phyloP scores from a whole-genome alignment of 2,888 invertebrate genomes.

The Epirrhoe tristata region DNA sequence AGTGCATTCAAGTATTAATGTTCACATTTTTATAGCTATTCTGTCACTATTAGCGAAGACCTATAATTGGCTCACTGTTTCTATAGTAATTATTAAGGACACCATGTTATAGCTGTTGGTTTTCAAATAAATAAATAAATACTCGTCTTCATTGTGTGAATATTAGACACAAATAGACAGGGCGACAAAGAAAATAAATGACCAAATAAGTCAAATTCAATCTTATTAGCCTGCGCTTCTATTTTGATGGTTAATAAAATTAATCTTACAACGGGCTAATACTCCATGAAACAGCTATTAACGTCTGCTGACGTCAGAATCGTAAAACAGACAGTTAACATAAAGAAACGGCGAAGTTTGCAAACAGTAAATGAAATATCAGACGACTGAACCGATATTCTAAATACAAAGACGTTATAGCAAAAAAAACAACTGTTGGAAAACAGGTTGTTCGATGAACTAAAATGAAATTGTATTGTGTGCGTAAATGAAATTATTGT shows the following conservation, averaged over 20 bases:
- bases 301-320: conserved; percentile 35
- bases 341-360: conserved; percentile 28
- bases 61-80: too few relatives aligned
- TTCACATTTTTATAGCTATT: too few relatives aligned
- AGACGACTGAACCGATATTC: background rate
- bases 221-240: background rate
- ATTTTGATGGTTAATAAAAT: conserved; percentile 20
- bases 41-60: too few relatives aligned
- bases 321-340: conserved; percentile 34
- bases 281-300: conserved; percentile 31
- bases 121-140: too few relatives aligned
- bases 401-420: background rate
- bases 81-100: too few relatives aligned
- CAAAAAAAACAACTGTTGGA: background rate
- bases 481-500: background rate
- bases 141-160: too few relatives aligned
- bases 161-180: too few relatives aligned
- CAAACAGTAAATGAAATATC: conserved; percentile 30
- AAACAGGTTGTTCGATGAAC: background rate
- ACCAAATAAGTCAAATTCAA: background rate
- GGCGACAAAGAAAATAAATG: background rate
- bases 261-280: conserved; percentile 21
- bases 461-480: background rate
- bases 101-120: too few relatives aligned
- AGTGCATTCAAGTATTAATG: too few relatives aligned